These are phyloP conservation scores for Furnarius figulus DNA, from an alignment of 2,113 vertebrate genomes.

Conservation along the genomic window DNA sequence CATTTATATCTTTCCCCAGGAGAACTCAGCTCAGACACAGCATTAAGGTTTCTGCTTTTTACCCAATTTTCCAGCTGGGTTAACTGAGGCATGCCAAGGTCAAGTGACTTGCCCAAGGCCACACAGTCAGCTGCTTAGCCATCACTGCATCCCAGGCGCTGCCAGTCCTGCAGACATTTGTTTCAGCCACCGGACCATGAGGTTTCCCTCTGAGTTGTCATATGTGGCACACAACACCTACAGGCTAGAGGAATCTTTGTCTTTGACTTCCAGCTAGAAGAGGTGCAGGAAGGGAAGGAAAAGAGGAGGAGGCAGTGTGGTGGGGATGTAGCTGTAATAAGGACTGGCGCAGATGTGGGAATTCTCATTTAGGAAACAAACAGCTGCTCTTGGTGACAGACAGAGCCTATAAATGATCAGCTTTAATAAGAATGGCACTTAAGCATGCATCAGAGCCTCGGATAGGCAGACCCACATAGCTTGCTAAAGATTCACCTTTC, in stretches of 20 bases:
- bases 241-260: not conserved
- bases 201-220: not conserved
- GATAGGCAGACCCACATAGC: not conserved
- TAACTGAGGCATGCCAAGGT: slow-evolving; percentile 45
- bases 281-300: not conserved
- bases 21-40: slow-evolving; percentile 33
- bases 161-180: not conserved
- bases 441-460: not conserved
- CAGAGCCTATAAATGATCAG: slow-evolving; percentile 19
- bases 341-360: slow-evolving; percentile 10
- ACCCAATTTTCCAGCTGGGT: slow-evolving; percentile 69
- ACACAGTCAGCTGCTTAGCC: not conserved
- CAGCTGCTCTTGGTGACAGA: slow-evolving; percentile 39
- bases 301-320: not conserved
- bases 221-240: not conserved
- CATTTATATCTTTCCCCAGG: slow-evolving; percentile 52
- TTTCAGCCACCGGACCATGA: accelerated
- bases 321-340: not conserved
- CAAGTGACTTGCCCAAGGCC: slow-evolving; percentile 64
- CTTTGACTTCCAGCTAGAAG: not conserved
- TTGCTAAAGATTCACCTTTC: not conserved
- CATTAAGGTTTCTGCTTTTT: slow-evolving; percentile 66
- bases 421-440: slow-evolving; percentile 9
- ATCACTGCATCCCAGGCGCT: not conserved
- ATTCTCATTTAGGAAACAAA: slow-evolving; percentile 52